Evolutionary conservation across 2,888 invertebrate genomes (phyloP).

Genomic region (Hyppa rectilinea): DNA sequence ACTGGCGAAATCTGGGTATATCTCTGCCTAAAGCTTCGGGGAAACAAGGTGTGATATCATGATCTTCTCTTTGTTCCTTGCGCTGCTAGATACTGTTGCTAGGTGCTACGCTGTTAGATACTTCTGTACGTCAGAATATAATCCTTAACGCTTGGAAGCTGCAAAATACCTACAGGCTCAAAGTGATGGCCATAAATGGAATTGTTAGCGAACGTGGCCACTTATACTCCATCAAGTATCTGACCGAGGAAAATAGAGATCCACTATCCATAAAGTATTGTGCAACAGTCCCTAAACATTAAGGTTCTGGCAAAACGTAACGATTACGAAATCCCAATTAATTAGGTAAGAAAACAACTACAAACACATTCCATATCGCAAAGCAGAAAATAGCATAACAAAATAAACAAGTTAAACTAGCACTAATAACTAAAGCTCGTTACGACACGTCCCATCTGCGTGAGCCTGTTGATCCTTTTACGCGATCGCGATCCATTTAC

Average conservation of each 20-base stretch:
- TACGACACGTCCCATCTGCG: conserved; percentile 60
- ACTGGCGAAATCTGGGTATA: too few relatives aligned
- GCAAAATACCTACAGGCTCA: neutral
- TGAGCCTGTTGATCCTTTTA: conserved; percentile 63
- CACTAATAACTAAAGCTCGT: conserved; percentile 61
- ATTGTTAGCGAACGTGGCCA: neutral
- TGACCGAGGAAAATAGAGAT: neutral
- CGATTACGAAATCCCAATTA: conserved; percentile 1
- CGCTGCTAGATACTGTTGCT: too few relatives aligned
- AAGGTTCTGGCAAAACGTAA: neutral
- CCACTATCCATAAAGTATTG: neutral
- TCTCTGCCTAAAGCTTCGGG: too few relatives aligned
- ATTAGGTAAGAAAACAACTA: conserved; percentile 19
- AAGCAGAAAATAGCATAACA: conserved; percentile 41
- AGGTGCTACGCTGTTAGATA: too few relatives aligned
- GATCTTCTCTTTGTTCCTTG: too few relatives aligned
- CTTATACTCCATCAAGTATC: neutral
- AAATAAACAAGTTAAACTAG: conserved; percentile 50
- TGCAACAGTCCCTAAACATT: neutral
- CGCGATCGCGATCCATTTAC: conserved; percentile 59
- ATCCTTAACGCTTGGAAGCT: too few relatives aligned
- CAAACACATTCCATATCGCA: conserved; percentile 7
- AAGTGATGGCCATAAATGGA: neutral
- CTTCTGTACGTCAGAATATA: too few relatives aligned
- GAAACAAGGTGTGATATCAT: too few relatives aligned